phyloP scores from a whole-genome alignment of 2,888 invertebrate species.

The Morpho deidamia region DNA sequence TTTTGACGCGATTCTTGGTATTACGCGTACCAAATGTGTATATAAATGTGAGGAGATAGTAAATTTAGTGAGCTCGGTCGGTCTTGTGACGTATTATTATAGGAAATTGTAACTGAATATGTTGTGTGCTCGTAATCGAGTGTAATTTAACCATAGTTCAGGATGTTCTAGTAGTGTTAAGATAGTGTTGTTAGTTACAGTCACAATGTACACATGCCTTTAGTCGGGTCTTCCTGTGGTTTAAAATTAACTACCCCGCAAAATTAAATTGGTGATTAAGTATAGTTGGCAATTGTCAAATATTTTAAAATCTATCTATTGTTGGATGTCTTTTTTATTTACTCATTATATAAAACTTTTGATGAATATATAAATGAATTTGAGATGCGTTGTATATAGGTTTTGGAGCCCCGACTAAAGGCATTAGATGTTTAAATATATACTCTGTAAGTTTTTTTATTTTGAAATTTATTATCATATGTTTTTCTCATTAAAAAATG shows the following conservation, averaged over 20 bases:
- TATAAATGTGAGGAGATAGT: constrained; percentile 41
- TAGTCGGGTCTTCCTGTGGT: constrained; percentile 15
- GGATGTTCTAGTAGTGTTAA: constrained; percentile 50
- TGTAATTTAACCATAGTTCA: constrained; percentile 44
- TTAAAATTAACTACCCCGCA: constrained; percentile 13
- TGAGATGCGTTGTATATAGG: background rate
- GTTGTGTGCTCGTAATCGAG: constrained; percentile 43
- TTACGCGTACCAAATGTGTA: constrained; percentile 25
- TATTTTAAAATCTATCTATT: too few relatives aligned
- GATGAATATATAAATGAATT: too few relatives aligned
- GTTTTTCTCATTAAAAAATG: constrained; percentile 32
- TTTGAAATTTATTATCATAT: constrained; percentile 37
- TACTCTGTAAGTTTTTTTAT: constrained; percentile 37
- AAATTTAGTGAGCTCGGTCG: constrained; percentile 47
- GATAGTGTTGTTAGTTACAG: constrained; percentile 47
- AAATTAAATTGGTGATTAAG: background rate
- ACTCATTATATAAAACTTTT: too few relatives aligned
- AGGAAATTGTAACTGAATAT: constrained; percentile 53
- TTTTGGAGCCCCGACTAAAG: constrained; percentile 8
- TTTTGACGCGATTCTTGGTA: constrained; percentile 8
- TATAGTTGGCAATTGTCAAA: too few relatives aligned
- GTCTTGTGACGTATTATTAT: constrained; percentile 32
- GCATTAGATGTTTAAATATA: constrained; percentile 25
- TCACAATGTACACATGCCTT: constrained; percentile 22
- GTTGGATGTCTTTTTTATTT: too few relatives aligned